Evolutionary conservation across 2,113 vertebrate genomes (phyloP).

Genomic region (Miniopterus natalensis): DNA sequence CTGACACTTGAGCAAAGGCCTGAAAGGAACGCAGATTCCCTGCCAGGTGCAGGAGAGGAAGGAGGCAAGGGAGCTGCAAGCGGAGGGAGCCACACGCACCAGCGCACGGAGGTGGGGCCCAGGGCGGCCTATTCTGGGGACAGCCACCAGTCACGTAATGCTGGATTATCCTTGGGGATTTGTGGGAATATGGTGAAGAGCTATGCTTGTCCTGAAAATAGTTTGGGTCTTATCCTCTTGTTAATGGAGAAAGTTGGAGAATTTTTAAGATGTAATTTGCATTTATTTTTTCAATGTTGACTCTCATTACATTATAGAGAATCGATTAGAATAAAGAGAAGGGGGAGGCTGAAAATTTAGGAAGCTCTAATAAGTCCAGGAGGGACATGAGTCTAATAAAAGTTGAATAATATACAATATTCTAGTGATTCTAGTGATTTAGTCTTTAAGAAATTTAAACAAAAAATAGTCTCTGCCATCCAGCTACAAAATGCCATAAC

Average conservation of each 20-base stretch:
- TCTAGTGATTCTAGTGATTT: neutral
- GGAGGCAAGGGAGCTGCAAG: rapidly evolving
- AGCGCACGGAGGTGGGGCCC: neutral
- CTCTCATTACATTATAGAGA: neutral
- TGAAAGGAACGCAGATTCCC: neutral
- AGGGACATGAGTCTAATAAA: neutral
- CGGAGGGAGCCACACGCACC: neutral
- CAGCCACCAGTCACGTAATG: too few species aligned
- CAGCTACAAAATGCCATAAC: neutral
- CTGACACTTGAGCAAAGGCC: neutral
- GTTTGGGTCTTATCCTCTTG: neutral
- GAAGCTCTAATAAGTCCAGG: neutral
- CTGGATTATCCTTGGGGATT: neutral
- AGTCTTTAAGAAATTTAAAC: conserved; percentile 22
- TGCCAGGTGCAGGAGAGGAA: neutral
- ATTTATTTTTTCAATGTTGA: conserved; percentile 15
- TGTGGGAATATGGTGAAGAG: neutral
- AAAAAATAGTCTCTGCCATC: neutral
- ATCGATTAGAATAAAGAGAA: neutral
- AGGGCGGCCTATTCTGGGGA: neutral
- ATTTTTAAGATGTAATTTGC: conserved; percentile 19
- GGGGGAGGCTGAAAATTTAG: neutral
- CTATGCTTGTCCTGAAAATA: neutral
- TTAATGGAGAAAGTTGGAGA: neutral
- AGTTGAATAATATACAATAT: neutral